These are phyloP conservation scores for Brachypalpus laphriformis DNA, from an alignment of 2,888 invertebrate genomes.

Conservation along the genomic window DNA sequence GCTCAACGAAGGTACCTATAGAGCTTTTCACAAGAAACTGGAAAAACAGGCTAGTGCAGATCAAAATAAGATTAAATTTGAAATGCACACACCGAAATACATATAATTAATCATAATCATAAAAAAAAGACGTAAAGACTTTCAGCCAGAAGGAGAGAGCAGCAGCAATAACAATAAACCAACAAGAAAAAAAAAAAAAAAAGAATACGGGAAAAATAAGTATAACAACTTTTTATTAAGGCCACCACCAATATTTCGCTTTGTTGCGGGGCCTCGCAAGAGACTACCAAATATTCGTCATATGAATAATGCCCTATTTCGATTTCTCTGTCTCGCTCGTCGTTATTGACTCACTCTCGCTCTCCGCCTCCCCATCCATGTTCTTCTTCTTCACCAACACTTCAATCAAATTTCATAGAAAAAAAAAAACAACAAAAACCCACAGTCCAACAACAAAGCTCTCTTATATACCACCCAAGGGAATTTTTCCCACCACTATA, in stretches of 20 bases:
- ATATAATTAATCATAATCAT: conserved; percentile 58
- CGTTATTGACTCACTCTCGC: conserved; percentile 11
- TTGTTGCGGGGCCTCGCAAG: conserved; percentile 78
- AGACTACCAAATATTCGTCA: conserved; percentile 78
- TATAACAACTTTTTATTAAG: conserved; percentile 74
- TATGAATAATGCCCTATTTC: conserved; percentile 74
- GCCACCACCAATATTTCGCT: conserved; percentile 71
- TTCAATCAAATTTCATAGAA: conserved; percentile 63
- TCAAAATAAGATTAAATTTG: conserved; percentile 22
- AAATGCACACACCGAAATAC: conserved; percentile 16
- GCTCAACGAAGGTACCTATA: neutral
- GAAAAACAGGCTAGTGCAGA: neutral
- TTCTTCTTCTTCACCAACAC: conserved; percentile 42
- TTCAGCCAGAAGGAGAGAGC: conserved; percentile 30
- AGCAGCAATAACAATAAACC: conserved; percentile 59
- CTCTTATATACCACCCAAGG: conserved; percentile 54
- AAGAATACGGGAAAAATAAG: conserved; percentile 62
- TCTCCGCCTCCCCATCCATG: conserved; percentile 13
- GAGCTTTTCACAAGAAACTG: neutral
- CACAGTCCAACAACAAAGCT: conserved; percentile 62
- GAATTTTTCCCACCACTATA: conserved; percentile 64
- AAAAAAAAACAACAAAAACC: conserved; percentile 55
- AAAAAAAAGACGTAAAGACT: conserved; percentile 4
- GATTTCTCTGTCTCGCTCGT: conserved; percentile 62
- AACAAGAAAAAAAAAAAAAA: conserved; percentile 40